A percentile compares a stretch with the other conserved stretches of the same genome.
phyloP scores from a whole-genome alignment of 2,113 vertebrate genomes.

The Setophaga petechia region DNA sequence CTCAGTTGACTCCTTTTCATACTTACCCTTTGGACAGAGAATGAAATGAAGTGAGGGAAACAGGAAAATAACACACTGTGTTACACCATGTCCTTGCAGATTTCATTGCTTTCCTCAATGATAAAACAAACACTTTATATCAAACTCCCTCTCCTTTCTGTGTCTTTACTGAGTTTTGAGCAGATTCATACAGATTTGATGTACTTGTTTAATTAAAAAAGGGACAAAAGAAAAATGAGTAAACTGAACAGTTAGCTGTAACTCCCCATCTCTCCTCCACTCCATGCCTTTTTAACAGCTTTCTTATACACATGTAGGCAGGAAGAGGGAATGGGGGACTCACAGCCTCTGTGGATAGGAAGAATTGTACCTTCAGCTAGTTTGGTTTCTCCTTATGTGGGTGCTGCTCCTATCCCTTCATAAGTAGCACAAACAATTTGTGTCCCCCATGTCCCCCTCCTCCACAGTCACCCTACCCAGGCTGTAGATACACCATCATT shows the following conservation, averaged over 20 bases:
- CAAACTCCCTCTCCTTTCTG: neutral
- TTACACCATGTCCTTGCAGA: neutral
- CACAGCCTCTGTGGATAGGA: neutral
- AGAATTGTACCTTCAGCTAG: neutral
- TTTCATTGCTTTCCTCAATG: neutral
- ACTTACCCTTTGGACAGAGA: neutral
- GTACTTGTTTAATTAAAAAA: neutral
- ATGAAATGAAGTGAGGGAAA: neutral
- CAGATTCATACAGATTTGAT: neutral
- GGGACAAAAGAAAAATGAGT: neutral
- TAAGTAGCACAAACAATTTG: neutral
- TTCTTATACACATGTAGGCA: neutral
- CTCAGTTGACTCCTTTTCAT: conserved; percentile 14
- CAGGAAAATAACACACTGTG: neutral
- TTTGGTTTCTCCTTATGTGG: neutral
- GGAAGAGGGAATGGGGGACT: neutral
- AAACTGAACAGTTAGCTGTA: neutral
- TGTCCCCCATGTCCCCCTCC: neutral
- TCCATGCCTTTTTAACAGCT: neutral
- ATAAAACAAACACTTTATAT: neutral
- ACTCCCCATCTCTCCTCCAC: neutral
- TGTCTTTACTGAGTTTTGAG: neutral
- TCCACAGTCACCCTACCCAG: neutral
- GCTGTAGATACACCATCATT: neutral
- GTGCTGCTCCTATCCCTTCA: neutral